Base-by-base conservation (phyloP, 2,797 vertebrate genomes). In the Phrynocephalus forsythii region DNA sequence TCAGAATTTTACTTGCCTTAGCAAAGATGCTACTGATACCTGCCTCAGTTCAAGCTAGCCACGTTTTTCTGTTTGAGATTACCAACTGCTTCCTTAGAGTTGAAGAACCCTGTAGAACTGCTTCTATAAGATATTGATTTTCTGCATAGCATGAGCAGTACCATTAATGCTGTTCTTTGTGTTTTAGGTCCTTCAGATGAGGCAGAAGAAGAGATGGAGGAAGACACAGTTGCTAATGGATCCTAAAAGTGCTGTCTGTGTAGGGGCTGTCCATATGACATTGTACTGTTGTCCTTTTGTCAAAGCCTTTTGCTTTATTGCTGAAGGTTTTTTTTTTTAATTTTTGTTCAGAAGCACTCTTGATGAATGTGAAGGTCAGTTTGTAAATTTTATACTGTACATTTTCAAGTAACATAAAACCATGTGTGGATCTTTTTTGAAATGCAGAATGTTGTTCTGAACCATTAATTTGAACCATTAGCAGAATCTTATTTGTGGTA, bases 171-270 rank as follows among this genome's bases (percentile, higher is more conserved):
- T 52, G 50, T 38, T 67, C 7, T 52, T 15, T 89, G 84, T 92
- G 3, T 88, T 67, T 87, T 85, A 98, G 98, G 96, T 66, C 95
- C 96, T 0, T 86, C 94, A 5, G 97, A 95, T 78, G 97, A 98
- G 2, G 88, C 91, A 0, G 97, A 97, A 3, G 97, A 97, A 28
- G 97, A 97, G 26, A 98, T 98, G 97, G 98, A 98, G 2, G 97
- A 98, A 73, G 97, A 98, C 73, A 69, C 96, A 0, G 96, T 97
- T 80, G 95, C 98, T 28, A 99, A 99, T 6, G 98, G 98, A 7
- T 98, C 98, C 67, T 98, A 94, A 97, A 72, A 52, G 60, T 5
- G 2, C 33, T 56, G 73, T 71, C 8, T 33, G 16, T 24, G 1
- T 28, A 30, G 60, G 13, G n/a, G 30, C 28, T 28, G 18, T 1